Conservation (phyloP, 2,888 invertebrate species). For the Pogonocherus hispidulus region DNA sequence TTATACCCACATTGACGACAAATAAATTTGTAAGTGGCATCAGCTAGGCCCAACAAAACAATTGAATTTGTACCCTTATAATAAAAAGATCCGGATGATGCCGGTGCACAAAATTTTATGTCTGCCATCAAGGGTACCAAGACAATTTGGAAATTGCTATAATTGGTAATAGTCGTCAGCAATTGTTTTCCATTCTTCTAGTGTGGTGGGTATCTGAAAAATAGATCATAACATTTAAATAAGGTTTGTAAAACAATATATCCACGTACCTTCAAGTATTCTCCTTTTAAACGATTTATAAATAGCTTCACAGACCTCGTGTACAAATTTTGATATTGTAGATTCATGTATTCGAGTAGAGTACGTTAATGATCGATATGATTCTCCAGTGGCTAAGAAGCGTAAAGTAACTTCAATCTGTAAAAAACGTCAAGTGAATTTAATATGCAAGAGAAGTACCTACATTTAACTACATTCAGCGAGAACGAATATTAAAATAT, state of each 20-base stretch:
- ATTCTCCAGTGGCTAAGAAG: not conserved
- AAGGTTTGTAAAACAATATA: not conserved
- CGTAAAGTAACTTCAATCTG: not conserved
- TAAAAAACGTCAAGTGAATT: no score
- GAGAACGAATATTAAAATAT: no score
- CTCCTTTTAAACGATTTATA: not conserved
- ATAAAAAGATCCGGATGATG: not conserved
- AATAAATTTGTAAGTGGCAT: not conserved
- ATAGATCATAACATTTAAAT: not conserved
- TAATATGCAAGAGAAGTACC: no score
- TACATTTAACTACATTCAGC: no score
- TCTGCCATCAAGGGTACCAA: not conserved
- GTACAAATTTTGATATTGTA: not conserved
- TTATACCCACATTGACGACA: not conserved
- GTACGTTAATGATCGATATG: not conserved
- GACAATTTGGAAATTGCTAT: conserved; percentile 3
- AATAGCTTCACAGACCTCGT: not conserved
- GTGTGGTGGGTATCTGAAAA: not conserved
- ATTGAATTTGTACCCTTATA: not conserved
- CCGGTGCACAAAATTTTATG: conserved; percentile 1
- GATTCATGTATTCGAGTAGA: not conserved
- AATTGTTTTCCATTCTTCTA: not conserved
- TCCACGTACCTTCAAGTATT: not conserved
- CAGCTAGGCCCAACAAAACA: not conserved
- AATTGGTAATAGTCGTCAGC: not conserved